Percentiles rank a stretch among this genome's conserved stretches.
phyloP scores from a whole-genome alignment of 2,113 vertebrate species.

The Dicentrarchus labrax region DNA sequence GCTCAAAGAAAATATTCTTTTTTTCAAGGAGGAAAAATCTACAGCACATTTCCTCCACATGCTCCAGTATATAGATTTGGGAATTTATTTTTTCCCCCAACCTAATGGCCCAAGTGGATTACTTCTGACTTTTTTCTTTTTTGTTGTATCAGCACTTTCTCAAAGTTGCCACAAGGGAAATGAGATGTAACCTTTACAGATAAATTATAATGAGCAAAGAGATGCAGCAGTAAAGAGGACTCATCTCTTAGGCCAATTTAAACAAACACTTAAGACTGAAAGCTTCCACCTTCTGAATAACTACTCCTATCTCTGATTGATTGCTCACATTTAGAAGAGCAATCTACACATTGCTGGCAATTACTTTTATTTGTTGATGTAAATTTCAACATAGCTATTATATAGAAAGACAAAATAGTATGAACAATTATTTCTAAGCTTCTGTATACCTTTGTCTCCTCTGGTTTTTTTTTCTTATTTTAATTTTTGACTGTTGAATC shows the following conservation, averaged over 20 bases:
- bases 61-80: background rate
- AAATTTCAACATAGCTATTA: background rate
- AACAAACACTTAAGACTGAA: conserved; percentile 45
- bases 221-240: conserved; percentile 16
- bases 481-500: no score
- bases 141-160: conserved; percentile 51
- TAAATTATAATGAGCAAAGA: conserved; percentile 51
- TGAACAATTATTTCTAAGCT: background rate
- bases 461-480: background rate
- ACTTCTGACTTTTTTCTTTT: conserved; percentile 32
- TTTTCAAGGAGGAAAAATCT: background rate
- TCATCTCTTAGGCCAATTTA: conserved; percentile 49
- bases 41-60: conserved; percentile 8
- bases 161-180: conserved; percentile 50
- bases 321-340: conserved; percentile 3
- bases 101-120: conserved; percentile 34
- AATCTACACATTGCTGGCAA: background rate
- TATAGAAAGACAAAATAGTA: background rate
- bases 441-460: no score
- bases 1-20: conserved; percentile 20
- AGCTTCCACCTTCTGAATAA: conserved; percentile 25
- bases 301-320: conserved; percentile 17
- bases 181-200: conserved; percentile 68
- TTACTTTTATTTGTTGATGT: conserved; percentile 26
- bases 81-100: conserved; percentile 31